These are phyloP conservation scores for Aurelia sp. DNA, from an alignment of 30 jellyfish, hydroid and myxozoan species.

Conservation along the genomic window DNA sequence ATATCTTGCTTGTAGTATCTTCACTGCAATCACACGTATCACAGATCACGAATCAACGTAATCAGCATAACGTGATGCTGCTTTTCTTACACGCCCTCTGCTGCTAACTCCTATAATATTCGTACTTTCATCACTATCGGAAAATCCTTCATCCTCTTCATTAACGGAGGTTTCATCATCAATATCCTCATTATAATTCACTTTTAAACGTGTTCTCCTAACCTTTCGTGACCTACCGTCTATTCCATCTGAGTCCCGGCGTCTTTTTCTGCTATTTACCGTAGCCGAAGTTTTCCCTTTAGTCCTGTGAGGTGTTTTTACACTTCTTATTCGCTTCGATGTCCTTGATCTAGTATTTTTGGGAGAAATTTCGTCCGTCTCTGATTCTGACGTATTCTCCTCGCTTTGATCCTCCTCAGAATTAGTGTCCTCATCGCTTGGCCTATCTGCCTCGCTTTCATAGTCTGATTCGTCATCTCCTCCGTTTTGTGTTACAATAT, in stretches of 20 bases:
- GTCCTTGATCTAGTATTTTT: too few species aligned
- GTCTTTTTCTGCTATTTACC: slow-evolving; percentile 37
- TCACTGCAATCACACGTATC: background rate
- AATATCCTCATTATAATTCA: slow-evolving; percentile 51
- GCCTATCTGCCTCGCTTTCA: slow-evolving; percentile 27
- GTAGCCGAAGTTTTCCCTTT: slow-evolving; percentile 2
- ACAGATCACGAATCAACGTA: slow-evolving; percentile 62
- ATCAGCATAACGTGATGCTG: slow-evolving; percentile 89
- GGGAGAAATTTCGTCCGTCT: background rate
- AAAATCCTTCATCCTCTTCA: background rate
- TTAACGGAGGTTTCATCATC: slow-evolving; percentile 46
- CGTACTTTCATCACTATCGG: slow-evolving; percentile 43
- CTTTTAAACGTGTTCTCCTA: slow-evolving; percentile 61
- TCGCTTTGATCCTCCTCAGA: slow-evolving; percentile 31
- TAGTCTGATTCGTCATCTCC: slow-evolving; percentile 5
- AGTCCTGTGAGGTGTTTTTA: background rate
- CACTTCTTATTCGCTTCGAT: too few species aligned
- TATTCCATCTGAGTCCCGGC: slow-evolving; percentile 16
- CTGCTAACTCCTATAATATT: slow-evolving; percentile 81
- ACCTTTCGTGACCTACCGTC: slow-evolving; percentile 46
- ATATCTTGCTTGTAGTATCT: slow-evolving; percentile 9
- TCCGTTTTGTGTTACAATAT: background rate
- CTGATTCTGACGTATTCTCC: slow-evolving; percentile 32
- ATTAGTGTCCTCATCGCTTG: slow-evolving; percentile 5
- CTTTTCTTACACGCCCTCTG: slow-evolving; percentile 95